Conservation (phyloP, 2,888 invertebrate genomes). For the Congeria kusceri region DNA sequence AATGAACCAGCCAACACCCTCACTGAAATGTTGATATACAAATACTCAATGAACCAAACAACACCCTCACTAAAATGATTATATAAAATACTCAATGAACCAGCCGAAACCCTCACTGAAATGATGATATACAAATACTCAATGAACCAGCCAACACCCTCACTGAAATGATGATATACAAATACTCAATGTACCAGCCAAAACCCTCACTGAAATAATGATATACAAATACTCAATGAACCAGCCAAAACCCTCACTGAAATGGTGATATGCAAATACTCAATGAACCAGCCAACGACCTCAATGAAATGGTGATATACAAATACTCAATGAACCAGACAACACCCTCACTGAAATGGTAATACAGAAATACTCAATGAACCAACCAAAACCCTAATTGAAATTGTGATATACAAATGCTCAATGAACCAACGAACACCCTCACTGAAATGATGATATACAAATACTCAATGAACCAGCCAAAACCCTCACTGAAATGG, state of each 20-base stretch:
- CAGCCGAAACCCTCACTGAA: constrained; percentile 79
- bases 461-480: constrained; percentile 52
- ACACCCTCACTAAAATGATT: too few species aligned
- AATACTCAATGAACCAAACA: neutral
- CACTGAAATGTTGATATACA: neutral
- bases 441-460: neutral
- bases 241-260: too few species aligned
- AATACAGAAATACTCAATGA: neutral
- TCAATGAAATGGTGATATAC: constrained; percentile 68
- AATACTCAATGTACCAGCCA: neutral
- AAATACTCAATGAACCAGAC: neutral
- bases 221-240: neutral
- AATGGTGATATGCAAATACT: too few species aligned
- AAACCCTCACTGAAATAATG: neutral
- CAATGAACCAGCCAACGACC: constrained; percentile 79
- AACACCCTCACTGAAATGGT: constrained; percentile 7
- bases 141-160: constrained; percentile 3
- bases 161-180: constrained; percentile 3
- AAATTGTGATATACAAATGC: neutral
- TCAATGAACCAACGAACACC: neutral
- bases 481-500: constrained; percentile 76
- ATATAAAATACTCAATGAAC: too few species aligned
- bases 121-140: constrained; percentile 12
- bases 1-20: neutral
- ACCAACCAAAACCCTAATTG: neutral